Base-by-base conservation (phyloP, 2,113 vertebrate genomes). In the Carassius carassius region DNA sequence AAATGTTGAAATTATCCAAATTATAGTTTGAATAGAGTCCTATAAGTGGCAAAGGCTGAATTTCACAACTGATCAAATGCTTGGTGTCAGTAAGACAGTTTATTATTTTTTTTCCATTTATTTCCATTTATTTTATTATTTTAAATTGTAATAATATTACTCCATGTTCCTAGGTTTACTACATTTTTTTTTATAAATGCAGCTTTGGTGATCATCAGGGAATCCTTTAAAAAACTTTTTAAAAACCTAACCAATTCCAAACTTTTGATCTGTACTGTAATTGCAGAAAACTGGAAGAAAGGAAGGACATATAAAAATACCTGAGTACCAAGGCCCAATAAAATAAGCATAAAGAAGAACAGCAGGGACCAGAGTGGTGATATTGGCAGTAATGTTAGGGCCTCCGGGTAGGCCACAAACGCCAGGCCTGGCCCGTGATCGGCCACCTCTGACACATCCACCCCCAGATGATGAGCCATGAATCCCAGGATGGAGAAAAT, bases 271-370 rank as follows among this genome's bases (percentile, higher is more conserved):
- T 11, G 19, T 70, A 10, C 8, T 19, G 65, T 69, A 21, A 70
- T 37, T 37, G 17, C 3, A 70, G 17, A 70, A 37, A 37, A 37
- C 1, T 11, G 32, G 3, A 35, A 67, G 29, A 23, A n/a, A 47
- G 23, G 21, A 73, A 73, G 17, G 2, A 76, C 21, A 63, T 14
- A 3, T 5, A 84, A 77, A 23, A 78, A n/a, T 88, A 99, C 98
- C 97, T 99, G 98, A 25, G 98, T 99, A 73, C 98, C 98, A 80
- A 99, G 94, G 1, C 98, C 98, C 88, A 99, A 93, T 23, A 99
- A 94, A 91, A 99, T 99, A 37, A 99, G 97, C 98, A 99, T 99
- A 91, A 99, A 99, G 95, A 99, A 99, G 94, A 99, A 99, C 78
- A 99, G 96, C 85, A 99, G 87, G 1, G 98, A 98, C 98, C 98